Base-by-base conservation (phyloP, 2,888 invertebrate species). In the Agrotis segetum region DNA sequence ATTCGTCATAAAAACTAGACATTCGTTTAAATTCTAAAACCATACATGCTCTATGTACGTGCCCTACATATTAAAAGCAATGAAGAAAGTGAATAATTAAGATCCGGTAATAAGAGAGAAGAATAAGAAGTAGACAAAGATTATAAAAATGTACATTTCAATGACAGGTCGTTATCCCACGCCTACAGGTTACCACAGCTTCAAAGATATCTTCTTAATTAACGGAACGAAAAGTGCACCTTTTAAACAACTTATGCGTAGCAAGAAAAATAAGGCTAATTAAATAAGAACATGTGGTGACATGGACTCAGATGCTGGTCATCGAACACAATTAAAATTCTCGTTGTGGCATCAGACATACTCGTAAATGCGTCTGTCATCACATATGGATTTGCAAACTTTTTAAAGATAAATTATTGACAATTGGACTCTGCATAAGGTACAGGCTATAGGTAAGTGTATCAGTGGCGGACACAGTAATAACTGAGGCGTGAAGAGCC, bases 401-500 rank as follows among this genome's bases (percentile, higher is more conserved):
- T 71, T 83, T 79, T 77, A 79, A 77, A 49, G 49, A 74, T 62
- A n/a, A n/a, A n/a, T n/a, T n/a, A 74, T 70, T 81, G 73, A 78
- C 62, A 56, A 77, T 74, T 71, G 63, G 53, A 72, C 61, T 71
- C 50, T n/a, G 62, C 44, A 62, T 72, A 72, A 74, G 69, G 56
- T 73, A 70, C 19, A n/a, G n/a, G n/a, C 14, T 46, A 61, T 52
- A 29, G n/a, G 16, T 60, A 65, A 19, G 46, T 61, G 46, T 71
- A 77, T 67, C 62, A 68, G 65, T 62, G 68, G 66, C 49, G 21
- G 52, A 63, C 66, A 58, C 68, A 64, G 73, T 79, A 76, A 79
- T 79, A 84, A 85, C 71, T 72, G 76, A 79, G 71, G 74, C 79
- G 78, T 79, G 63, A 84, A 85, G 83, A 77, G 65, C 49, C 78